phyloP scores from a whole-genome alignment of 1,140 invertebrate genomes.

The Macrostomum lignano region DNA sequence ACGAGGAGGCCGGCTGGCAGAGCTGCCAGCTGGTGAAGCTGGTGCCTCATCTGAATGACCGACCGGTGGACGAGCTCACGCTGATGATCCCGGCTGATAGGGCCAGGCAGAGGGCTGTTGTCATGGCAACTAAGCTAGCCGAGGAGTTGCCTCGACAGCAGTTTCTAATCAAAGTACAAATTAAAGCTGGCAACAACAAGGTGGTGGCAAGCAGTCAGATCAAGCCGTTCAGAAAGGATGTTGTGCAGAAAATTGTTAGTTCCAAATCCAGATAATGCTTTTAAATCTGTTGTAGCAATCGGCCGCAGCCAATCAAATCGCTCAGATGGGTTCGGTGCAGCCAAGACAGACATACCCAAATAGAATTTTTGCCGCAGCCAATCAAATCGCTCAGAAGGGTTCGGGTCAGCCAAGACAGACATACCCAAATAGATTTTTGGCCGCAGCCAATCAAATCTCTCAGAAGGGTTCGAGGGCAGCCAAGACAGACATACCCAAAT shows the following conservation, averaged over 20 bases:
- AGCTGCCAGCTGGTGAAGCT: conserved; percentile 41
- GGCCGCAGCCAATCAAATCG: no score
- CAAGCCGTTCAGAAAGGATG: conserved; percentile 60
- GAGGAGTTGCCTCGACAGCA: conserved; percentile 64
- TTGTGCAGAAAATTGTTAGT: conserved; percentile 61
- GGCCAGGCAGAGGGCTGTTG: conserved; percentile 37
- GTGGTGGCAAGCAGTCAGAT: conserved; percentile 57
- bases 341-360: no score
- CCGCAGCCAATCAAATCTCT: no score
- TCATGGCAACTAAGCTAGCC: conserved; percentile 45
- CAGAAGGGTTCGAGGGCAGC: no score
- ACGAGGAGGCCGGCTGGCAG: conserved; percentile 61
- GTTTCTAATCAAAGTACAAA: conserved; percentile 57
- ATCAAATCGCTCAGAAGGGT: no score
- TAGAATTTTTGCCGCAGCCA: no score
- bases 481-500: no score
- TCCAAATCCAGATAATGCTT: conserved; percentile 11
- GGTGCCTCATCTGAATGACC: conserved; percentile 48
- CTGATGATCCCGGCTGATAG: conserved; percentile 45
- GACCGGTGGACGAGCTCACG: conserved; percentile 52
- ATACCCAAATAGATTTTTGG: no score
- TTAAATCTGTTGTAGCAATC: not conserved
- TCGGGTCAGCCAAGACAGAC: no score
- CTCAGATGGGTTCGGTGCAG: no score
- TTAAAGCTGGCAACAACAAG: conserved; percentile 40